Percentiles rank a stretch among this genome's conserved stretches.
These are phyloP conservation scores for Andrena flavipes DNA, from an alignment of 2,888 invertebrate species.

Conservation along the genomic window DNA sequence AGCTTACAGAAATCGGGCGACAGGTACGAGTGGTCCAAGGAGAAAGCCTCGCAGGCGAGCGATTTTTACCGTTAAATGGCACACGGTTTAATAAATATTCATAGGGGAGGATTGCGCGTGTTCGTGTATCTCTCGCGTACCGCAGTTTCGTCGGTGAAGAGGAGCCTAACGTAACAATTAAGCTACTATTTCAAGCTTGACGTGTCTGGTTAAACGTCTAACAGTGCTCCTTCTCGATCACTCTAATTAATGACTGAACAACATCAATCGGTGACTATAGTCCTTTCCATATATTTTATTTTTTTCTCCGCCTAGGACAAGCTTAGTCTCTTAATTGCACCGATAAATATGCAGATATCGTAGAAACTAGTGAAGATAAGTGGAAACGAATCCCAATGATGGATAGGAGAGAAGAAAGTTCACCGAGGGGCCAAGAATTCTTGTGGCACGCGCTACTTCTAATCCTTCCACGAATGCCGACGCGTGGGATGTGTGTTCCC, in stretches of 20 bases:
- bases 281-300: not conserved
- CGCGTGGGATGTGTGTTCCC: slow-evolving; percentile 44
- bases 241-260: not conserved
- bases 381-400: not conserved
- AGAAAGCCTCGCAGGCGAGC: slow-evolving; percentile 46
- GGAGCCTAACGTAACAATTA: slow-evolving; percentile 23
- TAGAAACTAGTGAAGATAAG: not conserved
- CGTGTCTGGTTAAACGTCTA: slow-evolving; percentile 33
- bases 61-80: slow-evolving; percentile 60
- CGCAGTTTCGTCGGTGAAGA: slow-evolving; percentile 1
- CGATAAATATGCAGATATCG: not conserved
- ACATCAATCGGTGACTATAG: not conserved
- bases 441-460: slow-evolving; percentile 1
- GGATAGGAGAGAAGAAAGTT: too few species aligned
- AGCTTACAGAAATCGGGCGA: slow-evolving; percentile 15
- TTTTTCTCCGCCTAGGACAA: not conserved
- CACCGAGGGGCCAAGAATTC: not conserved
- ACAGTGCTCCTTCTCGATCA: slow-evolving; percentile 24
- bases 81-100: slow-evolving; percentile 65
- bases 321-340: not conserved
- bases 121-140: slow-evolving; percentile 11
- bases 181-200: slow-evolving; percentile 18
- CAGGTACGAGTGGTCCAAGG: slow-evolving; percentile 14
- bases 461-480: slow-evolving; percentile 12
- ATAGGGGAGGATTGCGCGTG: slow-evolving; percentile 33